Evolutionary conservation across 2,888 invertebrate species (phyloP).

Genomic region (Agrilus mali): DNA sequence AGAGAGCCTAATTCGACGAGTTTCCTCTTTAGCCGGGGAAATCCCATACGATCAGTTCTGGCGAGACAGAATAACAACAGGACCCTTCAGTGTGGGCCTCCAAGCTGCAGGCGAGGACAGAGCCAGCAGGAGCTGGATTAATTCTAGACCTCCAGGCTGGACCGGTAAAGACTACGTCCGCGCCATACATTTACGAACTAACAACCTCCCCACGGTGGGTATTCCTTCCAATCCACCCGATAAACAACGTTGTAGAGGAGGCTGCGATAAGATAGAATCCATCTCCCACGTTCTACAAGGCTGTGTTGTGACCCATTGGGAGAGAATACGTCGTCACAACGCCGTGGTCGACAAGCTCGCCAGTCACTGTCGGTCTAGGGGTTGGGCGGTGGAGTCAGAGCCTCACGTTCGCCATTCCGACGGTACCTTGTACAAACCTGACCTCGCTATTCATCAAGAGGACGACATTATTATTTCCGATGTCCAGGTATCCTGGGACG

Average conservation of each 20-base stretch:
- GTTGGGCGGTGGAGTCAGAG: slow-evolving; percentile 12
- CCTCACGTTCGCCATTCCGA: slow-evolving; percentile 12
- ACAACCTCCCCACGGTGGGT: slow-evolving; percentile 8
- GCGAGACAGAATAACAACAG: neutral
- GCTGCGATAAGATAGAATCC: slow-evolving; percentile 7
- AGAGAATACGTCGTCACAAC: slow-evolving; percentile 12
- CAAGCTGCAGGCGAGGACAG: slow-evolving; percentile 6
- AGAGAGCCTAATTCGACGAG: neutral
- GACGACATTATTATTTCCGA: slow-evolving; percentile 4
- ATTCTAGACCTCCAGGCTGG: slow-evolving; percentile 10
- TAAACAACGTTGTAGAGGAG: slow-evolving; percentile 5
- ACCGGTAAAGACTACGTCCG: slow-evolving; percentile 10
- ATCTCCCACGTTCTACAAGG: slow-evolving; percentile 11
- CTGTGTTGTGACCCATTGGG: slow-evolving; percentile 8
- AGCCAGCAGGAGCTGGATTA: slow-evolving; percentile 4
- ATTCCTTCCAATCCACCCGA: slow-evolving; percentile 7
- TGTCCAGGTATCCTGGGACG: slow-evolving; percentile 12
- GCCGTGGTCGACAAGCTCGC: slow-evolving; percentile 12
- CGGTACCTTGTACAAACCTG: slow-evolving; percentile 15
- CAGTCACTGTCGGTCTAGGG: slow-evolving; percentile 4
- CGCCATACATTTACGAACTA: slow-evolving; percentile 8
- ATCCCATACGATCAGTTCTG: neutral
- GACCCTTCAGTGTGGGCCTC: slow-evolving; percentile 5
- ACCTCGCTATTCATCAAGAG: slow-evolving; percentile 8
- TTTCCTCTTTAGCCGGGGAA: neutral